These are phyloP conservation scores for Tetraodon nigroviridis DNA, from an alignment of 2,113 vertebrate genomes.

Conservation along the genomic window DNA sequence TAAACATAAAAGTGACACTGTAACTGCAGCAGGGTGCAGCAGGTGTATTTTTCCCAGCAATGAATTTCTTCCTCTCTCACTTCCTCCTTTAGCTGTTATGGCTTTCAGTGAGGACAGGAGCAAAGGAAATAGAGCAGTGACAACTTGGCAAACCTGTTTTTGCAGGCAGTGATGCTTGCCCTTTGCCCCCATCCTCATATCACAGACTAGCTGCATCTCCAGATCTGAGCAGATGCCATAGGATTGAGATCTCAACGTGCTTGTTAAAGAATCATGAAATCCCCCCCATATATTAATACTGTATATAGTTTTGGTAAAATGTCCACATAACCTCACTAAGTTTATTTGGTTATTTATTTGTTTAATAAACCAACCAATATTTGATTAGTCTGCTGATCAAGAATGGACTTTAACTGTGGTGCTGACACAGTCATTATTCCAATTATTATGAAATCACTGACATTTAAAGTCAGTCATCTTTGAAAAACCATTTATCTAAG, in stretches of 20 bases:
- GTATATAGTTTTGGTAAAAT: neutral
- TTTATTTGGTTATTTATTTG: too few species aligned
- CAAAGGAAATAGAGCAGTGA: conserved; percentile 1
- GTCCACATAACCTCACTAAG: too few species aligned
- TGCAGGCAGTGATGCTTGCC: neutral
- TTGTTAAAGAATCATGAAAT: neutral
- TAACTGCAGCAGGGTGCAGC: conserved; percentile 26
- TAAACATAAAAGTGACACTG: conserved; percentile 25
- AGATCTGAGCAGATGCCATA: conserved; percentile 6
- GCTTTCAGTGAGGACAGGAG: neutral
- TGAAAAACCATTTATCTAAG: too few species aligned
- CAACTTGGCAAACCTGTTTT: neutral
- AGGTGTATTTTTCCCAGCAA: neutral
- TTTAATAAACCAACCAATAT: too few species aligned
- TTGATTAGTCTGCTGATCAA: too few species aligned
- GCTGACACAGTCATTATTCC: neutral
- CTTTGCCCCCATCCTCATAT: conserved; percentile 9
- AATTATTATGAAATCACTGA: neutral
- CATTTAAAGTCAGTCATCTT: neutral
- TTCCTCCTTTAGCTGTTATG: conserved; percentile 23
- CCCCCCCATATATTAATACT: too few species aligned
- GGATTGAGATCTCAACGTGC: conserved; percentile 21
- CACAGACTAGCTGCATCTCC: neutral
- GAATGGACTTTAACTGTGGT: neutral
- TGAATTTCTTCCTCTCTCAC: conserved; percentile 33